phyloP scores from a whole-genome alignment of 2,888 invertebrate species.

The Malacosoma neustria region DNA sequence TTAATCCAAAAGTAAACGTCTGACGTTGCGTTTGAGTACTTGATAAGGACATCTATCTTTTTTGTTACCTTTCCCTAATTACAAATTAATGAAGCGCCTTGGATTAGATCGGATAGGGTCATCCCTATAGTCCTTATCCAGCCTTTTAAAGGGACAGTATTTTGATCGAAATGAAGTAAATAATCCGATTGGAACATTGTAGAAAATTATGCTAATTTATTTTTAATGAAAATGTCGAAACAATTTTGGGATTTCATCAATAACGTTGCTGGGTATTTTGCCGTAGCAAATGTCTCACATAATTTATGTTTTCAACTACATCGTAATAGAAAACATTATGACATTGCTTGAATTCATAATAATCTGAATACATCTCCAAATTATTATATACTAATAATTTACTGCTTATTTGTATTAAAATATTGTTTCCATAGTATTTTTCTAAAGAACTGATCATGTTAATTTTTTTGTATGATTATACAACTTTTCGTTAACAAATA shows the following conservation, averaged over 20 bases:
- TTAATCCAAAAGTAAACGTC: neutral
- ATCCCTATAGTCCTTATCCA: conserved; percentile 19
- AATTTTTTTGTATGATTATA: too few species aligned
- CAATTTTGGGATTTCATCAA: neutral
- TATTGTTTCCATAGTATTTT: too few species aligned
- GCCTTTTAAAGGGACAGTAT: conserved; percentile 31
- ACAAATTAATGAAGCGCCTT: conserved; percentile 11
- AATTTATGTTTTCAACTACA: neutral
- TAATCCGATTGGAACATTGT: conserved; percentile 25
- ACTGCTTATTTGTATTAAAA: too few species aligned
- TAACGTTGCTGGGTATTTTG: neutral
- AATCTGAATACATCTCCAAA: too few species aligned
- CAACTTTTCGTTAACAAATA: too few species aligned
- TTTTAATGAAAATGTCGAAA: conserved; percentile 12
- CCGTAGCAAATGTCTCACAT: too few species aligned
- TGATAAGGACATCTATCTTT: neutral
- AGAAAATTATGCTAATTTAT: conserved; percentile 28
- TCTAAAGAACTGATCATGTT: too few species aligned
- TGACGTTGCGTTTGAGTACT: neutral
- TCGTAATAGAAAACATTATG: too few species aligned
- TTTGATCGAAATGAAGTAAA: conserved; percentile 35
- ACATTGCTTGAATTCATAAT: too few species aligned
- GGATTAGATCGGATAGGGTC: too few species aligned
- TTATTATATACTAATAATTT: too few species aligned
- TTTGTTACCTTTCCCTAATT: conserved; percentile 2